Percentiles rank a stretch among this genome's conserved stretches.
phyloP scores from a whole-genome alignment of 2,888 invertebrate genomes.

The Miltochrista miniata region DNA sequence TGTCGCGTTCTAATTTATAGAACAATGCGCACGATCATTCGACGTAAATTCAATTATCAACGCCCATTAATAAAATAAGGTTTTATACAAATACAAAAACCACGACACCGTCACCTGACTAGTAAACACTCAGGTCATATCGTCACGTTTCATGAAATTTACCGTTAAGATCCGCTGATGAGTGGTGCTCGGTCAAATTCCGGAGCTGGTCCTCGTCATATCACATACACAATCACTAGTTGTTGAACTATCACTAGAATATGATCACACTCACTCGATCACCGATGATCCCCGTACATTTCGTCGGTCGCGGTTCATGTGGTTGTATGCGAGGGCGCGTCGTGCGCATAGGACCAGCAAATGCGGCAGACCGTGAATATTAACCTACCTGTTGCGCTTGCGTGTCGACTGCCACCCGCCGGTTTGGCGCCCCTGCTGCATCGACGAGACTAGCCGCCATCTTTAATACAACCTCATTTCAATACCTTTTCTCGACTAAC shows the following conservation, averaged over 20 bases:
- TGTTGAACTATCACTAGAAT: slow-evolving; percentile 59
- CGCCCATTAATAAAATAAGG: slow-evolving; percentile 16
- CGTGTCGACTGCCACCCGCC: slow-evolving; percentile 67
- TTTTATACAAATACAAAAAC: slow-evolving; percentile 17
- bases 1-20: slow-evolving; percentile 50
- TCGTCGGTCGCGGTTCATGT: slow-evolving; percentile 57
- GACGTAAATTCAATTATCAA: slow-evolving; percentile 12
- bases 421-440: slow-evolving; percentile 65
- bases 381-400: slow-evolving; percentile 82
- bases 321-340: slow-evolving; percentile 63
- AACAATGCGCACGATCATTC: slow-evolving; percentile 49
- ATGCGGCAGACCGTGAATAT: slow-evolving; percentile 80
- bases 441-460: slow-evolving; percentile 66
- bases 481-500: neutral
- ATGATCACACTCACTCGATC: slow-evolving; percentile 70
- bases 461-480: slow-evolving; percentile 54
- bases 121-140: slow-evolving; percentile 74
- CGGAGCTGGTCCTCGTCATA: slow-evolving; percentile 63
- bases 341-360: slow-evolving; percentile 75
- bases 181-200: slow-evolving; percentile 58
- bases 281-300: slow-evolving; percentile 71
- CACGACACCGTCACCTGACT: slow-evolving; percentile 65
- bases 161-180: slow-evolving; percentile 78
- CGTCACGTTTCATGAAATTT: slow-evolving; percentile 69
- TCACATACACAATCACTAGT: slow-evolving; percentile 61